These are phyloP conservation scores for Bovichtus diacanthus DNA, from an alignment of 2,797 vertebrate genomes.

Conservation along the genomic window DNA sequence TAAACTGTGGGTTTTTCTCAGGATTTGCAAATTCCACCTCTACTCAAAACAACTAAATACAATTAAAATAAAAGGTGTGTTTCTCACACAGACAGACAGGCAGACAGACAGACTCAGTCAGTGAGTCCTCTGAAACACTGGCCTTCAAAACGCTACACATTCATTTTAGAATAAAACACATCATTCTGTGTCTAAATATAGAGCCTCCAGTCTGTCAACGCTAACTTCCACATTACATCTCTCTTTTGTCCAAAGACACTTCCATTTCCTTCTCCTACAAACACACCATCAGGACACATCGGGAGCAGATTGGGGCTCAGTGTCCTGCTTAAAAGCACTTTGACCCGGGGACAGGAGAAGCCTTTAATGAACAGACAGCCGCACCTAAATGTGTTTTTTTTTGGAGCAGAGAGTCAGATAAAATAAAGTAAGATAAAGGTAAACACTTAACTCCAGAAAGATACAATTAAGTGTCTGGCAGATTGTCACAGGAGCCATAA, in stretches of 20 bases:
- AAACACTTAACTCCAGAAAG: background rate
- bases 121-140: conserved; percentile 34
- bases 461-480: background rate
- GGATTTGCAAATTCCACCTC: too few relatives aligned
- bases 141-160: background rate
- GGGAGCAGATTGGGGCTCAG: background rate
- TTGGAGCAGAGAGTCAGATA: background rate
- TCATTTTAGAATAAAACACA: conserved; percentile 10
- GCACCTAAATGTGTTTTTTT: background rate
- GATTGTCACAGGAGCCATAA: background rate
- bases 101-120: conserved; percentile 9
- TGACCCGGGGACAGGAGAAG: too few relatives aligned
- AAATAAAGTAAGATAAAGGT: too few relatives aligned
- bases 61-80: too few relatives aligned
- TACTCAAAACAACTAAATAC: too few relatives aligned
- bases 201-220: conserved; percentile 4
- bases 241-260: background rate
- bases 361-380: too few relatives aligned
- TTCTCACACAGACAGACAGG: too few relatives aligned
- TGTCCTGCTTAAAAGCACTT: too few relatives aligned
- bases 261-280: background rate
- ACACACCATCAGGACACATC: too few relatives aligned
- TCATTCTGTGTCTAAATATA: conserved; percentile 34
- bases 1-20: too few relatives aligned
- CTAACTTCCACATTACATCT: background rate